Evolutionary conservation across 2,113 vertebrate genomes (phyloP), one percentile per base, ranked within the genome.

Genomic region (Nyctereutes procyonoides): DNA sequence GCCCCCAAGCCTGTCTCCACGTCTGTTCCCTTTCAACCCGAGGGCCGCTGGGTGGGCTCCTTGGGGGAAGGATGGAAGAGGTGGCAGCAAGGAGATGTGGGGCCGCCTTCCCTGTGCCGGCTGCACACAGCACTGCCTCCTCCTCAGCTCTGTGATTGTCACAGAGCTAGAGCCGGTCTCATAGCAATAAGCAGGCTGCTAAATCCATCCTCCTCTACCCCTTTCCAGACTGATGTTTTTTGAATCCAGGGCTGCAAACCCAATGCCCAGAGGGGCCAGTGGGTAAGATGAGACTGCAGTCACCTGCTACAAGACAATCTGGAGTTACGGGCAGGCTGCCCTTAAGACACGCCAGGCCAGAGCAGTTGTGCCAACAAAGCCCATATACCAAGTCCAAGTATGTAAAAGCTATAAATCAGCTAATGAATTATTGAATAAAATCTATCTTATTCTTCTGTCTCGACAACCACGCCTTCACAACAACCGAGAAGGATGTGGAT

Each of bases 71-170:
- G 63, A 3, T 30, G 51, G 71, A 15, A 26, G 9, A 26, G 28
- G 28, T 3, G 24, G 51, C 3, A 10, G 62, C n/a, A 60, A 17
- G 53, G 0, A 1, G n/a, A 7, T 13, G 8, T 4, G 53, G 24
- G 30, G n/a, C 6, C 6, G 0, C 43, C 4, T 43, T 43, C 43
- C 43, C 43, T 43, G 43, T 43, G 43, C 43, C 43, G 1, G 43
- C n/a, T 14, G 17, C 16, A 5, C 35, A 4, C 13, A 32, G 77
- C 22, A 16, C 7, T 0, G 11, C 28, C 30, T 56, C 51, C 88
- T 38, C 17, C 60, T 15, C 7, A 17, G 10, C 22, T 55, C 48
- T 24, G 15, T 24, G 13, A 0, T 35, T 2, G 8, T 16, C 53
- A 10, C 38, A 19, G 60, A 85, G 8, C n/a, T 1, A n/a, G 22